Conservation (phyloP, 2,113 vertebrate species). For the Crotophaga sulcirostris region DNA sequence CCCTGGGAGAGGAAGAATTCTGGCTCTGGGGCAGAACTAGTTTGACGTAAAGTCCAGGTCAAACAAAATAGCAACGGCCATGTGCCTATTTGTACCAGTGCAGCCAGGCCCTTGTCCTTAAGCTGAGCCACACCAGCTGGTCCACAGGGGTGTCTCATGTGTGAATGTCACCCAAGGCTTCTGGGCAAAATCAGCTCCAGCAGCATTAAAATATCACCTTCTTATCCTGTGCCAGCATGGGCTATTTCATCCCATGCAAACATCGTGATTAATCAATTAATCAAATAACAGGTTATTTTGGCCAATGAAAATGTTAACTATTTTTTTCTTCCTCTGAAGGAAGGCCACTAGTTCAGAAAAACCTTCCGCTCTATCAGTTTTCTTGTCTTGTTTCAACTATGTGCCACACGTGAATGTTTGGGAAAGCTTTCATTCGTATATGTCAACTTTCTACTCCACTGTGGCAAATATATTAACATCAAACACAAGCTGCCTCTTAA, state of each 20-base stretch:
- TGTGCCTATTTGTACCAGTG: accelerated
- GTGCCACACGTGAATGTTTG: neutral
- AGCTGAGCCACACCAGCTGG: neutral
- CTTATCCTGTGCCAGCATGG: neutral
- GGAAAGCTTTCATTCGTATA: neutral
- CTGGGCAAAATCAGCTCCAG: neutral
- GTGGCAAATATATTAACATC: neutral
- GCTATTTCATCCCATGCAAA: neutral
- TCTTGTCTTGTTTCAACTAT: neutral
- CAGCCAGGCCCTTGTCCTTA: neutral
- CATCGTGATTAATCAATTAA: neutral
- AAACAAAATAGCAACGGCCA: neutral
- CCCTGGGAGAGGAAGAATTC: neutral
- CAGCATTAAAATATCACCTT: neutral
- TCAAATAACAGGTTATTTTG: neutral
- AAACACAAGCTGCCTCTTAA: neutral
- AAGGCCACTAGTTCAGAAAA: neutral
- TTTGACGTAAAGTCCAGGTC: neutral
- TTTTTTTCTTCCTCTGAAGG: neutral
- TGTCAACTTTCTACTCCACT: neutral
- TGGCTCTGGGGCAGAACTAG: neutral
- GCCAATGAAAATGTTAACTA: neutral
- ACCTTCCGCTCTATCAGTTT: neutral
- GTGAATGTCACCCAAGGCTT: neutral
- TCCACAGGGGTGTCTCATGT: accelerated